Base-by-base conservation (phyloP, 2,888 invertebrate genomes). In the Perizoma affinitatum region DNA sequence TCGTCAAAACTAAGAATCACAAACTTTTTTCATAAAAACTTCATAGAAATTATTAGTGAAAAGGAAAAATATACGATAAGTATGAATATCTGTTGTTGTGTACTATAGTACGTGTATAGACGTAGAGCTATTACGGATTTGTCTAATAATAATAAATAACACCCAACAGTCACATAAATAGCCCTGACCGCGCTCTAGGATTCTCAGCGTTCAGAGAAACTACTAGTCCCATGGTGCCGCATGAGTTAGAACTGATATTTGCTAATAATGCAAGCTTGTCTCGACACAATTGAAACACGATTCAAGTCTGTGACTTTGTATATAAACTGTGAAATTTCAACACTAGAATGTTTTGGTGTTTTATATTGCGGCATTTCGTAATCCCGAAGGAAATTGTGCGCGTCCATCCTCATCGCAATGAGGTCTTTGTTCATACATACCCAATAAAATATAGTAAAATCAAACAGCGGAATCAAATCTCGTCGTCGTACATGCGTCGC, bases 1-100 rank as follows among this genome's bases (percentile, higher is more conserved):
- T 94, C 94, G 71, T 94, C 94, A 75, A 94, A 94, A 72, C 94
- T 93, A 73, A 57, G 54, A 54, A 53, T 62, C 64, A 65, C 55
- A 67, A 67, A 57, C 62, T 64, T 67, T 22, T 70, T 67, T 66
- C 66, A 65, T 52, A 65, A 59, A 49, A 69, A 58, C 50, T 49
- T 44, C 43, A 58, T 9, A 42, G n/a, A 35, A 22, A 22, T 22
- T 22, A 22, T 22, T 22, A 22, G 22, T 22, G 22, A 22, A 22
- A 22, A 22, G 22, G 22, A 22, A 1, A 22, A 22, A 22, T 22
- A 22, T 22, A 22, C 22, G 22, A 22, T 22, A 22, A 22, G 22
- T 22, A 22, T 22, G 22, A 22, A 22, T 22, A 22, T 22, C 1
- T 43, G 36, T 50, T 40, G n/a, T 40, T 51, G 41, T 22, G 22